These are phyloP conservation scores for Meles meles DNA, from an alignment of 2,113 vertebrate genomes.

Conservation along the genomic window DNA sequence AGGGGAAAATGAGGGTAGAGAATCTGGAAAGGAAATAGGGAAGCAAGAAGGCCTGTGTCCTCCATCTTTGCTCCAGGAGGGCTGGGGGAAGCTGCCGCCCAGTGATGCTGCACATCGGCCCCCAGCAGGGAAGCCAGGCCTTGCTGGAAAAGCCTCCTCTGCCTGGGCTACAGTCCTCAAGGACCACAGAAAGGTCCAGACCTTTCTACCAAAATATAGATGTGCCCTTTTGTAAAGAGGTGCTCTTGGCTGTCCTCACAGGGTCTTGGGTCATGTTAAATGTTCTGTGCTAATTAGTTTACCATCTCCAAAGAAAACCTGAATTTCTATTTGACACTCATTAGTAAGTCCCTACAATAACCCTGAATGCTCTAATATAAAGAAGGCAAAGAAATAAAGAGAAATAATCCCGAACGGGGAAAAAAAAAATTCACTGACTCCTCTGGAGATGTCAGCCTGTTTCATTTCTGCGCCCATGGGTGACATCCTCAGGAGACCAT, in stretches of 20 bases:
- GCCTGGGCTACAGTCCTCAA: background rate
- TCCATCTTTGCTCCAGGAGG: background rate
- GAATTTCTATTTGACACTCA: background rate
- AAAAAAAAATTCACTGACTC: background rate
- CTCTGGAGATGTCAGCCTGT: background rate
- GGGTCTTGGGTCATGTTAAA: background rate
- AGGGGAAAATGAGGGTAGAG: background rate
- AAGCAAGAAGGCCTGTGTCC: background rate
- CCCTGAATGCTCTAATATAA: background rate
- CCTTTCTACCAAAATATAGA: background rate
- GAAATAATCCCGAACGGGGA: background rate
- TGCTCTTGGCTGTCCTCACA: background rate
- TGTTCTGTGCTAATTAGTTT: background rate
- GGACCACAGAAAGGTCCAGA: background rate
- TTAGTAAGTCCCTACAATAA: background rate
- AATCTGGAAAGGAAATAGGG: background rate
- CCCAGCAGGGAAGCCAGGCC: background rate
- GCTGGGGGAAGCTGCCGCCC: background rate
- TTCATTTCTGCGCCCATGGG: background rate
- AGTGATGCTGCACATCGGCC: background rate
- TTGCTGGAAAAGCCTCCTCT: background rate
- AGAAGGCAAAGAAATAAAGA: background rate
- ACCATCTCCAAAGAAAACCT: background rate
- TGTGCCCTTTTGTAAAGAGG: background rate
- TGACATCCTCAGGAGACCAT: background rate